phyloP scores from a whole-genome alignment of 2,888 invertebrate species.

The Pseudoips prasinana region DNA sequence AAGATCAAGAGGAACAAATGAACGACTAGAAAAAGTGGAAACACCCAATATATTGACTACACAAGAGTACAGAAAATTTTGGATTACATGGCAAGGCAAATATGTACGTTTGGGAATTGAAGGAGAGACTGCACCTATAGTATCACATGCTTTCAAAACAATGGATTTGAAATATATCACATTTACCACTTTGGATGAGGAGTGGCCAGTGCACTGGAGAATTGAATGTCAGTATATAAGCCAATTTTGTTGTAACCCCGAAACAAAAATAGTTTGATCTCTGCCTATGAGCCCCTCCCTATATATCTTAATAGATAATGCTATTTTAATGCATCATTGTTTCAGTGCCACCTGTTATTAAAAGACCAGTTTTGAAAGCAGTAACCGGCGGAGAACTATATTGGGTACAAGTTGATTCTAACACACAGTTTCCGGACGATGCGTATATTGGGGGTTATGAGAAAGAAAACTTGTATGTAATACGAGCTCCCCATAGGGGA shows the following conservation, averaged over 20 bases:
- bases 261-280: too few species aligned
- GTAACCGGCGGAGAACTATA: slow-evolving; percentile 69
- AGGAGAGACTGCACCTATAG: slow-evolving; percentile 50
- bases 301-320: too few species aligned
- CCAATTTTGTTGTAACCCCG: too few species aligned
- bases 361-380: slow-evolving; percentile 30
- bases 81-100: slow-evolving; percentile 74
- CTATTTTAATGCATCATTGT: slow-evolving; percentile 5
- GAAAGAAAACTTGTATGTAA: slow-evolving; percentile 84
- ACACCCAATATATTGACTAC: slow-evolving; percentile 70
- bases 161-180: slow-evolving; percentile 44
- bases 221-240: slow-evolving; percentile 57
- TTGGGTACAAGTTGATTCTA: slow-evolving; percentile 82
- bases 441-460: slow-evolving; percentile 87
- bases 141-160: slow-evolving; percentile 28
- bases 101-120: slow-evolving; percentile 59
- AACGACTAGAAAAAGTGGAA: slow-evolving; percentile 1
- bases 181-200: slow-evolving; percentile 29
- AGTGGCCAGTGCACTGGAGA: slow-evolving; percentile 38
- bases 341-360: slow-evolving; percentile 42
- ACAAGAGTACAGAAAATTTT: slow-evolving; percentile 68
- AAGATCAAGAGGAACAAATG: too few species aligned
- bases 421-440: slow-evolving; percentile 85
- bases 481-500: slow-evolving; percentile 86
- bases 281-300: too few species aligned